phyloP scores from a whole-genome alignment of 2,797 vertebrate species.

The Mormyrus hasselquistii region DNA sequence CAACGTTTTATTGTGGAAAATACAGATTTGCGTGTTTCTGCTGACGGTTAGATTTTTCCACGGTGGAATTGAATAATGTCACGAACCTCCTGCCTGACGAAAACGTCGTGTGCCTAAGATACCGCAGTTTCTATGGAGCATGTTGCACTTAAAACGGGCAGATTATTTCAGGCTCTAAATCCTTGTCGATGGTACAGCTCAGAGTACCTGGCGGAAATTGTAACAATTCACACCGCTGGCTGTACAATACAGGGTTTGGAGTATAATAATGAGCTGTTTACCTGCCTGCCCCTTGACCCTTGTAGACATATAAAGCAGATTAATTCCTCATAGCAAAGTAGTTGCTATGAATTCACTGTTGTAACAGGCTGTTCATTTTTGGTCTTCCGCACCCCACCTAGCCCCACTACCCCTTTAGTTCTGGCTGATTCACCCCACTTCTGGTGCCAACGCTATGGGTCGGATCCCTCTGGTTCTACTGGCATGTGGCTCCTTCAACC shows the following conservation, averaged over 20 bases:
- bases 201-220: background rate
- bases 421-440: background rate
- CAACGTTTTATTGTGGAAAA: background rate
- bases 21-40: background rate
- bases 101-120: background rate
- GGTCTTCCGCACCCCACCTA: background rate
- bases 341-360: background rate
- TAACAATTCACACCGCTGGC: background rate
- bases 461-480: constrained; percentile 75
- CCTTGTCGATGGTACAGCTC: background rate
- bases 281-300: background rate
- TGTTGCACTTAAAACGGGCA: background rate
- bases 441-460: constrained; percentile 5
- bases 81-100: background rate
- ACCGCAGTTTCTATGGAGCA: background rate
- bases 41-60: background rate
- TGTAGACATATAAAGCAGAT: background rate
- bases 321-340: background rate
- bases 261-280: background rate
- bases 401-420: background rate
- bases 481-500: constrained; percentile 86
- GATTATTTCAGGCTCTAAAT: background rate
- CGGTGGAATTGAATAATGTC: background rate
- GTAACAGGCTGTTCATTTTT: background rate
- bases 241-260: background rate